Percentiles rank a stretch among this genome's conserved stretches.
Conservation (phyloP, 2,797 vertebrate species). For the Rhyacichthys aspro region DNA sequence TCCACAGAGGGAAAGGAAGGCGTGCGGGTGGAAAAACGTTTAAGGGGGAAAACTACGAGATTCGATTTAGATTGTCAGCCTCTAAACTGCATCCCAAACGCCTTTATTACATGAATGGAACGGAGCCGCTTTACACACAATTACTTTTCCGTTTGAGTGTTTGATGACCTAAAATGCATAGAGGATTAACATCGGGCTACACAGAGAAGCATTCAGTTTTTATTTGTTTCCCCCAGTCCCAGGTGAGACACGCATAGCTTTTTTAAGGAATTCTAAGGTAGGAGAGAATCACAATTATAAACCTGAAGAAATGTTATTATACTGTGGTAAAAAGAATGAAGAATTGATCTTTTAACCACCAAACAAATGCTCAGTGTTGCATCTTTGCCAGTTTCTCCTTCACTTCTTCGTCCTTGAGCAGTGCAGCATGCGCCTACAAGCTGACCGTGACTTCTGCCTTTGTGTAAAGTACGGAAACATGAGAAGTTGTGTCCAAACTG, state of each 20-base stretch:
- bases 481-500: background rate
- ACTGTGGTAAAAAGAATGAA: conserved; percentile 4
- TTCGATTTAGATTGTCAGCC: conserved; percentile 64
- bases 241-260: conserved; percentile 17
- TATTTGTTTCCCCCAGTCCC: conserved; percentile 13
- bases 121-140: conserved; percentile 41
- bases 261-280: conserved; percentile 11
- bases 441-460: conserved; percentile 24
- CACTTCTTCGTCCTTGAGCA: conserved; percentile 15
- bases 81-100: conserved; percentile 41
- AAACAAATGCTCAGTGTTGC: background rate
- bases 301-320: background rate
- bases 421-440: background rate
- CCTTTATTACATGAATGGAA: conserved; percentile 48
- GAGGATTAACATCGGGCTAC: conserved; percentile 20
- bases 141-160: conserved; percentile 47
- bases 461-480: conserved; percentile 3
- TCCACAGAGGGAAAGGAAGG: conserved; percentile 32
- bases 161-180: conserved; percentile 41
- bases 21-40: conserved; percentile 51
- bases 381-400: background rate
- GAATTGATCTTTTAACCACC: conserved; percentile 12
- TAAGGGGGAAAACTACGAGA: conserved; percentile 50
- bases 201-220: conserved; percentile 9
- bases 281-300: background rate